Percentiles rank a stretch among this genome's conserved stretches.
phyloP scores from a whole-genome alignment of 2,113 vertebrate species.

The Mohoua ochrocephala region DNA sequence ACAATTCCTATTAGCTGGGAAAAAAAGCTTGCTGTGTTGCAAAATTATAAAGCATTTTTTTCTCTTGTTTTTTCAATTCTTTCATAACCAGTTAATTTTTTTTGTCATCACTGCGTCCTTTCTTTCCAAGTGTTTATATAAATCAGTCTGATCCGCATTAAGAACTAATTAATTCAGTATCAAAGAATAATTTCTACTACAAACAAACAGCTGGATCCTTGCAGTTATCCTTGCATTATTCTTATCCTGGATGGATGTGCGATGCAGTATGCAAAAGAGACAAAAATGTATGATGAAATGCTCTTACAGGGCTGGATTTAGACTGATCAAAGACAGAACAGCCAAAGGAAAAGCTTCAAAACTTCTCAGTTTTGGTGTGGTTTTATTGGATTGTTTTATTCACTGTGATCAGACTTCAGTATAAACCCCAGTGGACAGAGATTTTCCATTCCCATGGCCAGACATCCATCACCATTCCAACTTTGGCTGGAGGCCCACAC shows the following conservation, averaged over 20 bases:
- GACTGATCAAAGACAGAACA: not conserved
- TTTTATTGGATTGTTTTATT: not conserved
- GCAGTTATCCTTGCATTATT: not conserved
- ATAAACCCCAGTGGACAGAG: not conserved
- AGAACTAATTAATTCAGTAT: slow-evolving; percentile 26
- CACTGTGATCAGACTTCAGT: not conserved
- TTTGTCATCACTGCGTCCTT: not conserved
- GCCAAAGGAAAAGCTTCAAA: not conserved
- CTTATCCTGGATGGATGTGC: not conserved
- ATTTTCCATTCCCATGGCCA: not conserved
- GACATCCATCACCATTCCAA: not conserved
- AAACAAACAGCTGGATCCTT: slow-evolving; percentile 2
- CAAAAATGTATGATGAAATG: not conserved
- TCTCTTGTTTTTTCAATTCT: slow-evolving; percentile 6
- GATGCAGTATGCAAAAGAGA: not conserved
- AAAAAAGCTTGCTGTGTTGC: not conserved
- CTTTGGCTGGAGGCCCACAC: not conserved
- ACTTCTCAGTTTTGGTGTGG: not conserved
- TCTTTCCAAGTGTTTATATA: not conserved
- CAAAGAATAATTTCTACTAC: not conserved
- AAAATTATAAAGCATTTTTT: not conserved
- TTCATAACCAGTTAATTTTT: not conserved
- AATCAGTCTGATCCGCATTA: not conserved
- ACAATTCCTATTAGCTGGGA: not conserved
- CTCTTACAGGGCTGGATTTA: not conserved